Evolutionary conservation across 2,888 invertebrate species (phyloP).

Genomic region (Caenorhabditis plicata): DNA sequence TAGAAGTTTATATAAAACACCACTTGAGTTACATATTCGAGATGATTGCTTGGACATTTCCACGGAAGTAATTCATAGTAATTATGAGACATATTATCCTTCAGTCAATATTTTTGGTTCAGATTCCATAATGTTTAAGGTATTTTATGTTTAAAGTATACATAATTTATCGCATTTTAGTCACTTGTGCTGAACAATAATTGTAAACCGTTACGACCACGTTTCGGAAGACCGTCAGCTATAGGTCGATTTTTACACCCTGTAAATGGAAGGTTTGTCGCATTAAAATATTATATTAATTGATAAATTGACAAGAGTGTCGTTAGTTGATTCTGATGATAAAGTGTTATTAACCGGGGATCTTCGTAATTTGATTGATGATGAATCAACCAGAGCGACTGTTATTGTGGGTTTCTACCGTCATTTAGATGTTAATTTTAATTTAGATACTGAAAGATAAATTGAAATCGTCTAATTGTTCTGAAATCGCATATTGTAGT

Average conservation of each 20-base stretch:
- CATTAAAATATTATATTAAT: not conserved
- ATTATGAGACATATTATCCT: conserved; percentile 41
- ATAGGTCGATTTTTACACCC: conserved; percentile 45
- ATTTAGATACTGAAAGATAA: conserved; percentile 37
- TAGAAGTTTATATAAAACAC: conserved; percentile 7
- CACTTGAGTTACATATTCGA: conserved; percentile 27
- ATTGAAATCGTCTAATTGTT: conserved; percentile 33
- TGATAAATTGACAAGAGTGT: conserved; percentile 17
- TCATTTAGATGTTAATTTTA: not conserved
- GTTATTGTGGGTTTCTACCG: conserved; percentile 16
- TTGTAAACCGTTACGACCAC: conserved; percentile 46
- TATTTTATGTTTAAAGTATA: not conserved
- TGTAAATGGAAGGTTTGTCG: conserved; percentile 34
- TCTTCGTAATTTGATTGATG: conserved; percentile 39
- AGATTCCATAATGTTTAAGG: conserved; percentile 48
- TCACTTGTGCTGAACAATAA: conserved; percentile 29
- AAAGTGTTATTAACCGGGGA: conserved; percentile 45
- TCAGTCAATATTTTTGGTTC: conserved; percentile 48
- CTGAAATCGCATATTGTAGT: conserved; percentile 27
- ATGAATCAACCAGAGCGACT: conserved; percentile 41
- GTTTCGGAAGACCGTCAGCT: conserved; percentile 40
- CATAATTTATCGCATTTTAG: conserved; percentile 16
- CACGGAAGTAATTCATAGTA: conserved; percentile 43
- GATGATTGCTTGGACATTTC: conserved; percentile 53
- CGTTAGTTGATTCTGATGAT: conserved; percentile 46